Conservation (phyloP, 2,888 invertebrate genomes). For the Apamea epomidion region DNA sequence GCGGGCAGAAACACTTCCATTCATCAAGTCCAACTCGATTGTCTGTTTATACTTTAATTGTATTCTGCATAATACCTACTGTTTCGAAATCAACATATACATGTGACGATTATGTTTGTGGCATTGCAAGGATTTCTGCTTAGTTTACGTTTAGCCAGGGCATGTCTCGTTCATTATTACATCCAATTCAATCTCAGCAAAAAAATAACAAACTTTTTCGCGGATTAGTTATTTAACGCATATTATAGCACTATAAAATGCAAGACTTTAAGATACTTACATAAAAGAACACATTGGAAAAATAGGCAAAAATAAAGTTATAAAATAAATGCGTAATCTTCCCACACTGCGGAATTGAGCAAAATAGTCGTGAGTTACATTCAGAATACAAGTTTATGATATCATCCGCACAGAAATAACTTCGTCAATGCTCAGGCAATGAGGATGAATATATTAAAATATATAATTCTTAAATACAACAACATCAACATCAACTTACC, state of each 20-base stretch:
- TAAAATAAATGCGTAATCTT: conserved; percentile 3
- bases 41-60: not conserved
- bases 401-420: conserved; percentile 55
- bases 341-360: conserved; percentile 15
- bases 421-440: conserved; percentile 20
- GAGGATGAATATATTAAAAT: conserved; percentile 31
- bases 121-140: not conserved
- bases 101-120: not conserved
- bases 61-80: not conserved
- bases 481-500: conserved; percentile 21
- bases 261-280: not conserved
- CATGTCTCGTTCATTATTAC: not conserved
- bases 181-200: not conserved
- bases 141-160: too few species aligned
- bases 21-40: not conserved
- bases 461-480: conserved; percentile 12
- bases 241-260: not conserved
- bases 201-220: not conserved
- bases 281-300: not conserved
- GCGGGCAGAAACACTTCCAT: not conserved
- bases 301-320: not conserved
- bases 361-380: conserved; percentile 36
- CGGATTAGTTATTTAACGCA: too few species aligned
- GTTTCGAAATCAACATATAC: not conserved
- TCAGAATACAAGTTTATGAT: conserved; percentile 44